These are phyloP conservation scores for Tribolium madens DNA, from an alignment of 1,140 invertebrate species.

Conservation along the genomic window DNA sequence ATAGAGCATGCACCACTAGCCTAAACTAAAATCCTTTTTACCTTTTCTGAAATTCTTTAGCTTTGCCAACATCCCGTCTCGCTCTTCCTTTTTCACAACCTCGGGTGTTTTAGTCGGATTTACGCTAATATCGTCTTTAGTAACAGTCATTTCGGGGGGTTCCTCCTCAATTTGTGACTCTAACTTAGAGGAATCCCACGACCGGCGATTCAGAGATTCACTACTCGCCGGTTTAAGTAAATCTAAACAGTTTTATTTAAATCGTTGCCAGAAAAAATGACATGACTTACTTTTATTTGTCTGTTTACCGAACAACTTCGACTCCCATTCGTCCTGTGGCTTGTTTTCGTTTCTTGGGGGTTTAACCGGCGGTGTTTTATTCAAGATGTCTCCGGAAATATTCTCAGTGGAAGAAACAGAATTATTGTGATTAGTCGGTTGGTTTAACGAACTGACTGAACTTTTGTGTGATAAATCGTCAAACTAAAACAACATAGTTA, in stretches of 20 bases:
- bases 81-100: constrained; percentile 61
- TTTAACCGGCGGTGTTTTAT: constrained; percentile 62
- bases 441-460: constrained; percentile 84
- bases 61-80: constrained; percentile 67
- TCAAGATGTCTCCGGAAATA: constrained; percentile 66
- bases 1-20: constrained; percentile 49
- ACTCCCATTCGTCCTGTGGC: constrained; percentile 83
- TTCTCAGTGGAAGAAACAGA: constrained; percentile 69
- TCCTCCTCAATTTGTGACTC: constrained; percentile 64
- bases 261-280: too few species aligned
- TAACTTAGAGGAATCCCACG: constrained; percentile 64
- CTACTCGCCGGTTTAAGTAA: constrained; percentile 56
- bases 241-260: constrained; percentile 42
- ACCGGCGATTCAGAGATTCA: constrained; percentile 61
- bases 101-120: constrained; percentile 54
- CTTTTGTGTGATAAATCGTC: constrained; percentile 91
- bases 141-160: constrained; percentile 50
- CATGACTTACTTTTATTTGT: constrained; percentile 55
- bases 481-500: constrained; percentile 67
- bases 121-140: constrained; percentile 53
- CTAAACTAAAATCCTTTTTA: constrained; percentile 52
- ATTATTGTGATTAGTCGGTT: constrained; percentile 58
- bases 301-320: constrained; percentile 80
- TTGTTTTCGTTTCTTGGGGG: constrained; percentile 67
- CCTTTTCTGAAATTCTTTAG: constrained; percentile 69